phyloP scores from a whole-genome alignment of 2,888 invertebrate genomes.

The Hypolimnas misippus region DNA sequence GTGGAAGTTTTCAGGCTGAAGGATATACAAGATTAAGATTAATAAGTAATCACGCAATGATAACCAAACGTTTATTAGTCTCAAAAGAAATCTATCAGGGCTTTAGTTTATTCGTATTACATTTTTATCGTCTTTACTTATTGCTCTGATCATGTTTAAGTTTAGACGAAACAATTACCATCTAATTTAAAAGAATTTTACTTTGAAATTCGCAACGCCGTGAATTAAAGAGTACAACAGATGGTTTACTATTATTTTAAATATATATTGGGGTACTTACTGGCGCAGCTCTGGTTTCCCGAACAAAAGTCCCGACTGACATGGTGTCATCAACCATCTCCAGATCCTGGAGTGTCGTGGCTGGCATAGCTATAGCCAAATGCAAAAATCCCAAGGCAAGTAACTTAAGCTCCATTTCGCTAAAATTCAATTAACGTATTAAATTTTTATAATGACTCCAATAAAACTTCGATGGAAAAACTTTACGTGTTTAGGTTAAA shows the following conservation, averaged over 20 bases:
- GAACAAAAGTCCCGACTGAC: conserved; percentile 82
- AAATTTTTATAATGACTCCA: neutral
- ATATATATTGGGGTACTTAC: too few species aligned
- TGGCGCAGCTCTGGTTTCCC: conserved; percentile 82
- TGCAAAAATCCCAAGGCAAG: conserved; percentile 61
- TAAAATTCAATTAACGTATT: conserved; percentile 29
- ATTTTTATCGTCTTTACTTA: too few species aligned
- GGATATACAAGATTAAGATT: neutral
- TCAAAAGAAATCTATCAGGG: too few species aligned
- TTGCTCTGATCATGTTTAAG: too few species aligned
- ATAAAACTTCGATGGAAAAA: neutral
- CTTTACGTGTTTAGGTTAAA: neutral
- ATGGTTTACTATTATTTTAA: too few species aligned
- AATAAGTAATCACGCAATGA: too few species aligned
- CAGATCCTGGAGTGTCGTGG: conserved; percentile 63
- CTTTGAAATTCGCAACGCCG: too few species aligned
- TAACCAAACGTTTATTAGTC: too few species aligned
- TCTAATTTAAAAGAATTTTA: too few species aligned
- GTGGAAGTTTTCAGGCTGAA: conserved; percentile 69
- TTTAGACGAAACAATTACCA: too few species aligned
- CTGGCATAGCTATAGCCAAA: conserved; percentile 55
- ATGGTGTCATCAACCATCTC: conserved; percentile 78
- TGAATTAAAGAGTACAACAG: too few species aligned
- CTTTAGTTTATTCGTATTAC: too few species aligned
- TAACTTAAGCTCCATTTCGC: conserved; percentile 54